Conservation (phyloP, 1,140 invertebrate genomes). For the Drosophila kepulauana region DNA sequence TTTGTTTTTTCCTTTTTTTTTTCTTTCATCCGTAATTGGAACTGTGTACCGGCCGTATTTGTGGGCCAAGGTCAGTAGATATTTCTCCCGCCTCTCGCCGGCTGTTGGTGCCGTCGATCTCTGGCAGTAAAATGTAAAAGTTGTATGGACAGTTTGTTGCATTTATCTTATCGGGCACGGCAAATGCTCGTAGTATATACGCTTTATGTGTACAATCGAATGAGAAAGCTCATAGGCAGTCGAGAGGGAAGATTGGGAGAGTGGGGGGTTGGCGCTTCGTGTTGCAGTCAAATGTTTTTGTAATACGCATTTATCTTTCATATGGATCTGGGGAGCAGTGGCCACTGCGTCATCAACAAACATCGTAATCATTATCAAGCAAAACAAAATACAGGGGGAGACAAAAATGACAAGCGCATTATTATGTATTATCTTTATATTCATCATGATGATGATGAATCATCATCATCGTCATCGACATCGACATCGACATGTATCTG, state of each 20-base stretch:
- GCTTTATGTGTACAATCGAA: slow-evolving; percentile 8
- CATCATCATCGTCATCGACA: slow-evolving; percentile 22
- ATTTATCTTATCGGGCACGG: slow-evolving; percentile 55
- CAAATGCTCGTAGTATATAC: neutral
- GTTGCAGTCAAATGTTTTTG: slow-evolving; percentile 41
- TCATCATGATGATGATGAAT: neutral
- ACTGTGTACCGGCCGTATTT: slow-evolving; percentile 6
- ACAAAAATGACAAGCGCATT: neutral
- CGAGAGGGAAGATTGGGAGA: neutral
- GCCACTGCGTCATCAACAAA: slow-evolving; percentile 44
- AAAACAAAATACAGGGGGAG: neutral
- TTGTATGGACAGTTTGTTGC: slow-evolving; percentile 43
- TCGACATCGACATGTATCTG: slow-evolving; percentile 53
- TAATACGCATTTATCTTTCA: slow-evolving; percentile 60
- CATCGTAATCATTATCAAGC: slow-evolving; percentile 24
- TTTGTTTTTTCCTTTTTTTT: slow-evolving; percentile 4
- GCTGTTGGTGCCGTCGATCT: slow-evolving; percentile 4
- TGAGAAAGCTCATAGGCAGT: neutral
- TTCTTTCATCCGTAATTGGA: slow-evolving; percentile 15
- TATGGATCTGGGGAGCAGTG: slow-evolving; percentile 45
- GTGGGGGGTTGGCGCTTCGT: neutral
- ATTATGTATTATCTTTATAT: slow-evolving; percentile 12
- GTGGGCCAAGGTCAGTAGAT: slow-evolving; percentile 49
- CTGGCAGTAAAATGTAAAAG: slow-evolving; percentile 34
- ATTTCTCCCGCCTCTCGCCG: neutral